Conservation (phyloP, 1,140 invertebrate genomes). For the Lepidurus couesii region DNA sequence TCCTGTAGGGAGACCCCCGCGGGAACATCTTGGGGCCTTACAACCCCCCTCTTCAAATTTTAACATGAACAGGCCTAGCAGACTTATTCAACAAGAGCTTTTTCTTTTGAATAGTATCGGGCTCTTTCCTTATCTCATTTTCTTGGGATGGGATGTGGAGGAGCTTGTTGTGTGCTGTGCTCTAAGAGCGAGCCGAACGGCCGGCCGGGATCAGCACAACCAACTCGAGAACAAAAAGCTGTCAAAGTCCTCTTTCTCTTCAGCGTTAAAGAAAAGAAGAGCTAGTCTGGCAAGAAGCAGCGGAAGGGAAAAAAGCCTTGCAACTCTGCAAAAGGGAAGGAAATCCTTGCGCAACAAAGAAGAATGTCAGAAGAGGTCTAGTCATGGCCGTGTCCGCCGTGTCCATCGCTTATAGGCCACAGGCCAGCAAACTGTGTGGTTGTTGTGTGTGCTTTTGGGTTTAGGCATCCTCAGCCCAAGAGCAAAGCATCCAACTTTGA, state of each 20-base stretch:
- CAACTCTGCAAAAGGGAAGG: neutral
- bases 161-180: neutral
- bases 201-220: neutral
- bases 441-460: neutral
- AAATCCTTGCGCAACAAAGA: constrained; percentile 15
- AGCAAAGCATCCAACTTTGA: too few species aligned
- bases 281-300: neutral
- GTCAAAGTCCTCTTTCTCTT: neutral
- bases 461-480: neutral
- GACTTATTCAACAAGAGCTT: neutral
- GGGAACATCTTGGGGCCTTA: neutral
- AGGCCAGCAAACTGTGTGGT: neutral
- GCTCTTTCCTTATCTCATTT: neutral
- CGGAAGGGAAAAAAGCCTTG: neutral
- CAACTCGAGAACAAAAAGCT: constrained; percentile 13
- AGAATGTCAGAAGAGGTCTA: neutral
- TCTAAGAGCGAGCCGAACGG: neutral
- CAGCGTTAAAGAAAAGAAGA: neutral
- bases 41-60: neutral
- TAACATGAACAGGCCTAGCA: neutral
- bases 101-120: neutral
- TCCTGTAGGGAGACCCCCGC: neutral
- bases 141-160: neutral
- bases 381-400: neutral
- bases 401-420: neutral